A percentile compares a stretch with the other conserved stretches of the same genome.
These are phyloP conservation scores for Chirona hameri DNA, from an alignment of 2,888 invertebrate genomes.

Conservation along the genomic window DNA sequence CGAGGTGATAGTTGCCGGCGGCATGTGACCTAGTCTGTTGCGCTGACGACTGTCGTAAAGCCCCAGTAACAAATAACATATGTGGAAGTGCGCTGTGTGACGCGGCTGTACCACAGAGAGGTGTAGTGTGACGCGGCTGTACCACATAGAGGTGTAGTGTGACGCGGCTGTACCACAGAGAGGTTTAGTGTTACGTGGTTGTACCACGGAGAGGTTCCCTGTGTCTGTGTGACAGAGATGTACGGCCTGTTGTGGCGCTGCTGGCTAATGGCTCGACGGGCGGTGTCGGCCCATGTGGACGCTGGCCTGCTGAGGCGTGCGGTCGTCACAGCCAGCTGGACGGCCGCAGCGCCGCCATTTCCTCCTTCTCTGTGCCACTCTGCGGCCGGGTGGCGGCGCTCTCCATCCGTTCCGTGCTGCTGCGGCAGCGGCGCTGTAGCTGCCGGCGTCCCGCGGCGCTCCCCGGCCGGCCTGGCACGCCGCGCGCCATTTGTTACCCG, in stretches of 20 bases:
- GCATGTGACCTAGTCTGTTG: no score
- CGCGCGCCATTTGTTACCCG: constrained; percentile 6
- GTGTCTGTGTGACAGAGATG: neutral
- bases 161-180: no score
- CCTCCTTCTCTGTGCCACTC: no score
- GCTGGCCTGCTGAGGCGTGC: neutral
- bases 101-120: no score
- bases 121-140: neutral
- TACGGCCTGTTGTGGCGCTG: neutral
- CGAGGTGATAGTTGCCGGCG: no score
- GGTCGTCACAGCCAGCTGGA: neutral
- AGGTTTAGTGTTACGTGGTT: neutral
- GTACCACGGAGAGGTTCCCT: neutral
- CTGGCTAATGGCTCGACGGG: neutral
- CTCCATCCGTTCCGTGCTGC: neutral
- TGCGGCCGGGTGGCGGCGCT: no score
- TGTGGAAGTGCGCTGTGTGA: no score
- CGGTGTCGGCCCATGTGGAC: neutral
- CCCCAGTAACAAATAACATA: no score
- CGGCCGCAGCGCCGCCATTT: neutral
- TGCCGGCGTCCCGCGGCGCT: neutral
- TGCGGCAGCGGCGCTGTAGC: neutral
- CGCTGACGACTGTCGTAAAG: no score
- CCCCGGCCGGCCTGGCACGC: neutral
- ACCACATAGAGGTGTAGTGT: neutral